Conservation (phyloP, 2,113 vertebrate species). For the Origma solitaria region DNA sequence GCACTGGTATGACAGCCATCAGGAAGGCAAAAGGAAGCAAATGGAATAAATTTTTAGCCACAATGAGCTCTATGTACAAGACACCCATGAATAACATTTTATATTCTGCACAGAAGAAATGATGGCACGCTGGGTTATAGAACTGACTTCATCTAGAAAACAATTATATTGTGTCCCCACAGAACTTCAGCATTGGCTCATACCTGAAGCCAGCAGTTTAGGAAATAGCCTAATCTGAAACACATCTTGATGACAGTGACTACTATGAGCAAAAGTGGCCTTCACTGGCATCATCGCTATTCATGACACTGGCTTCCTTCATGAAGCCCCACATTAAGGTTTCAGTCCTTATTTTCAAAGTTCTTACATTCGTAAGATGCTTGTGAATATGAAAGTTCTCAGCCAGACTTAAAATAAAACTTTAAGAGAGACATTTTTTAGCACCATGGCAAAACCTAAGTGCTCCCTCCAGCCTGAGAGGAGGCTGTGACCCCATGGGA, state of each 20-base stretch:
- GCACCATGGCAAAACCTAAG: not conserved
- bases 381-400: not conserved
- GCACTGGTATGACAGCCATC: not conserved
- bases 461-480: not conserved
- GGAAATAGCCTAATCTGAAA: not conserved
- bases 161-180: not conserved
- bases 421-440: not conserved
- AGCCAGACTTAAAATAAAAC: not conserved
- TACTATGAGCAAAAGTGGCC: not conserved
- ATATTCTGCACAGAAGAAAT: not conserved
- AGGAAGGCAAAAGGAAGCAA: not conserved
- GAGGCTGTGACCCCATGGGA: not conserved
- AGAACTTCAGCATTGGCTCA: not conserved
- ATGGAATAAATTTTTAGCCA: not conserved
- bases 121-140: not conserved
- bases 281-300: too few species aligned
- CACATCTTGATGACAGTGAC: fast-evolving
- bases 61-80: not conserved
- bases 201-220: not conserved
- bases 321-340: not conserved
- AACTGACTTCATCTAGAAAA: not conserved
- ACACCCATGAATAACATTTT: not conserved
- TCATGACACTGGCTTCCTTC: not conserved
- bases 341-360: not conserved
- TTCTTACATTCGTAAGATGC: not conserved